Conservation (phyloP, 1,140 invertebrate species). For the Acyrthosiphon pisum region DNA sequence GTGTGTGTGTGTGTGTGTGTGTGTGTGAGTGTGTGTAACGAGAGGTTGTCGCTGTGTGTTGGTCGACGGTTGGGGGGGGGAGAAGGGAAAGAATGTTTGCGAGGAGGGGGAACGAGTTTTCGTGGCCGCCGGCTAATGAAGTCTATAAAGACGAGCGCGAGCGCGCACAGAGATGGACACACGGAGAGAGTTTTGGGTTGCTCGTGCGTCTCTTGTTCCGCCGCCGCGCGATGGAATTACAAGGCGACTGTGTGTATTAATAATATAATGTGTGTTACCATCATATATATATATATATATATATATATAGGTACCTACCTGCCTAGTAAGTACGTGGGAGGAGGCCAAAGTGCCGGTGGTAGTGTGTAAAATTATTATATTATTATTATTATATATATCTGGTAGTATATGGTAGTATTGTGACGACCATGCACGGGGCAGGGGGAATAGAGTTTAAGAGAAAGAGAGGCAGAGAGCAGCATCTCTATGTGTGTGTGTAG, state of each 20-base stretch:
- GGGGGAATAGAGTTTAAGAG: background rate
- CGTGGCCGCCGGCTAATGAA: slow-evolving; percentile 47
- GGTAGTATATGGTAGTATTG: slow-evolving; percentile 23
- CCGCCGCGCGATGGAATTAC: slow-evolving; percentile 29
- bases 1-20: background rate
- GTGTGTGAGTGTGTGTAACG: background rate
- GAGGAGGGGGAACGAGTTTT: slow-evolving; percentile 41
- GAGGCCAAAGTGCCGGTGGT: slow-evolving; percentile 9
- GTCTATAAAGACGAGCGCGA: slow-evolving; percentile 33
- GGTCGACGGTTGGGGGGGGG: too few species aligned
- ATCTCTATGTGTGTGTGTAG: background rate
- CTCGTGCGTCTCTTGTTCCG: slow-evolving; percentile 30
- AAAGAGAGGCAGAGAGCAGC: background rate
- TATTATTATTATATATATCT: background rate
- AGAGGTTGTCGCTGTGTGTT: background rate
- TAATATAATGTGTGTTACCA: slow-evolving; percentile 30
- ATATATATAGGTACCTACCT: background rate
- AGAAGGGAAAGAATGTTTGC: background rate
- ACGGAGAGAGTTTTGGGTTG: slow-evolving; percentile 34
- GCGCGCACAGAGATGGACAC: slow-evolving; percentile 15
- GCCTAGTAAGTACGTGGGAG: slow-evolving; percentile 31
- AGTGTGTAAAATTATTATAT: background rate
- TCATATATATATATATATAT: background rate
- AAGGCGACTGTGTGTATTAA: slow-evolving; percentile 30
- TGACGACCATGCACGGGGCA: background rate